Evolutionary conservation across 1,140 invertebrate genomes (phyloP).

Genomic region (Drosophila lowei): DNA sequence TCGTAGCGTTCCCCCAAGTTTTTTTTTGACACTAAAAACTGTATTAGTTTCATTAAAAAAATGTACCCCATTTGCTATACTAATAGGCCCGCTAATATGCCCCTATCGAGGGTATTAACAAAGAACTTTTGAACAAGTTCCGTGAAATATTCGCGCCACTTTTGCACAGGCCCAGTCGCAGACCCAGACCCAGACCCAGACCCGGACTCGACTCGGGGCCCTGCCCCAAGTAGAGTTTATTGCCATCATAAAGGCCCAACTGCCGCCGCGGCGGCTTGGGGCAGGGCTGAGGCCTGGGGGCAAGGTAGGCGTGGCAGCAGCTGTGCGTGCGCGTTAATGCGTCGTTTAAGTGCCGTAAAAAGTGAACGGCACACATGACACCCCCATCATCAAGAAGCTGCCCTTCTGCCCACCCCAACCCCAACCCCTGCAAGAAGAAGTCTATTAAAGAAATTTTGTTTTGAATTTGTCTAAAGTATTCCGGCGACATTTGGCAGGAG

Average conservation of each 20-base stretch:
- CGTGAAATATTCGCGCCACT: slow-evolving; percentile 69
- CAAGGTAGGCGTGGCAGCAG: slow-evolving; percentile 54
- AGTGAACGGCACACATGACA: slow-evolving; percentile 64
- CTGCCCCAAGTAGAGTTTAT: slow-evolving; percentile 60
- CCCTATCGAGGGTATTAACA: slow-evolving; percentile 3
- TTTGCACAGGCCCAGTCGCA: slow-evolving; percentile 19
- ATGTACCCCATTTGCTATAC: neutral
- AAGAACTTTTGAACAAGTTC: slow-evolving; percentile 55
- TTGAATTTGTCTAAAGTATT: slow-evolving; percentile 73
- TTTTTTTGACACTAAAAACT: no score
- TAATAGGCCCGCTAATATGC: neutral
- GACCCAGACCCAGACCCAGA: neutral
- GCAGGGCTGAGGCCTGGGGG: neutral
- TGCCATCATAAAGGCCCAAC: slow-evolving; percentile 73
- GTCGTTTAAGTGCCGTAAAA: slow-evolving; percentile 80
- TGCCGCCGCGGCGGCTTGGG: slow-evolving; percentile 44
- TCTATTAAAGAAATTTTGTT: slow-evolving; percentile 77
- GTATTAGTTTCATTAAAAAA: no score
- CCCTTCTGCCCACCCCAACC: neutral
- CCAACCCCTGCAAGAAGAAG: slow-evolving; percentile 28
- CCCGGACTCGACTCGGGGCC: slow-evolving; percentile 3
- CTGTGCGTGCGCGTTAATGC: slow-evolving; percentile 78
- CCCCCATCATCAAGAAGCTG: neutral
- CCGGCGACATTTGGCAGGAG: slow-evolving; percentile 53
- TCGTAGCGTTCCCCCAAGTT: no score